Percentiles rank a stretch among this genome's conserved stretches.
Evolutionary conservation across 2,888 invertebrate species (phyloP).

Genomic region (Oscheius sp.): DNA sequence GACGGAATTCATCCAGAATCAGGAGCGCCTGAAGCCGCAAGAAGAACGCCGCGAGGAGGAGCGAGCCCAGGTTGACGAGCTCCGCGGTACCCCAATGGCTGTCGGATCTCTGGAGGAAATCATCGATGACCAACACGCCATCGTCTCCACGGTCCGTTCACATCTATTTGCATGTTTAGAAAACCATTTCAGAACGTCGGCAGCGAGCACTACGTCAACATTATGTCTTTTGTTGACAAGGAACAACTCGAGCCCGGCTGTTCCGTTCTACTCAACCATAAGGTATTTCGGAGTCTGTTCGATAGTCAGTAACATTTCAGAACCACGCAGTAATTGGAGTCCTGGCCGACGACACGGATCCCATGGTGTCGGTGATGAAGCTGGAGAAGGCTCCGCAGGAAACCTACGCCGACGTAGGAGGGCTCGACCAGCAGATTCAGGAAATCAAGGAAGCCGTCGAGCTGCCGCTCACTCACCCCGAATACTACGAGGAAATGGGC

Average conservation of each 20-base stretch:
- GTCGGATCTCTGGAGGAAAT: slow-evolving; percentile 99
- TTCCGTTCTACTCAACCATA: slow-evolving; percentile 96
- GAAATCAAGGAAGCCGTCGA: slow-evolving; percentile 98
- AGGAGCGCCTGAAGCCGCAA: slow-evolving; percentile 96
- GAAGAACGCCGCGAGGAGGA: slow-evolving; percentile 93
- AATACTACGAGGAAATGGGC: slow-evolving; percentile 99
- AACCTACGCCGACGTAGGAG: slow-evolving; percentile 79
- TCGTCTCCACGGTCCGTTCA: slow-evolving; percentile 79
- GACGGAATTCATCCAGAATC: slow-evolving; percentile 98
- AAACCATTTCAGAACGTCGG: slow-evolving; percentile 80
- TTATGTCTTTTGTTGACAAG: slow-evolving; percentile 98
- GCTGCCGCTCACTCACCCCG: slow-evolving; percentile 96
- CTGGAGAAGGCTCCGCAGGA: slow-evolving; percentile 93
- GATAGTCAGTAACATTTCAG: slow-evolving; percentile 64
- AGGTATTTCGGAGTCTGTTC: slow-evolving; percentile 73
- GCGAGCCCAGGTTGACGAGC: slow-evolving; percentile 85
- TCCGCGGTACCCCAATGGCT: slow-evolving; percentile 98
- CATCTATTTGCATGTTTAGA: not conserved
- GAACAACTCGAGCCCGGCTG: slow-evolving; percentile 98
- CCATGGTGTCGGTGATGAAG: slow-evolving; percentile 99
- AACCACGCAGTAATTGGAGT: slow-evolving; percentile 98
- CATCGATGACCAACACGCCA: slow-evolving; percentile 99
- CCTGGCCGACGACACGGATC: slow-evolving; percentile 97
- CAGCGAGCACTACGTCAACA: slow-evolving; percentile 98
- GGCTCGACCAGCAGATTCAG: slow-evolving; percentile 89